Percentiles rank a stretch among this genome's conserved stretches.
Evolutionary conservation across 1,140 invertebrate species (phyloP).

Genomic region (Trichomalopsis sarcophagae): DNA sequence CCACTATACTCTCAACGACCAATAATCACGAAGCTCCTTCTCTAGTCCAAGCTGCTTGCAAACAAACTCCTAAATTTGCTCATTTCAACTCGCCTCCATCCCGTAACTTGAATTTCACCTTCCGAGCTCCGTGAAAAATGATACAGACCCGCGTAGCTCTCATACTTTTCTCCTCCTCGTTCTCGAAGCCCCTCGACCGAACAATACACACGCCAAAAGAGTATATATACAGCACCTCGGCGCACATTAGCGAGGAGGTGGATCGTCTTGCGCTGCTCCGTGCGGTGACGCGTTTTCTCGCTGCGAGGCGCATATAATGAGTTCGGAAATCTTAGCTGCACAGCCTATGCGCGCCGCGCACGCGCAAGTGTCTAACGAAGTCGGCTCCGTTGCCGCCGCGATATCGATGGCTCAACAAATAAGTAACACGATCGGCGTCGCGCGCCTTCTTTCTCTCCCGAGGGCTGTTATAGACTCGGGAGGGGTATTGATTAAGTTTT

Average conservation of each 20-base stretch:
- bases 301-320: conserved; percentile 8
- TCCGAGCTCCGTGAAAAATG: conserved; percentile 3
- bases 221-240: not conserved
- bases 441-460: conserved; percentile 23
- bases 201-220: not conserved
- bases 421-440: conserved; percentile 33
- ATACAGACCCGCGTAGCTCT: conserved; percentile 4
- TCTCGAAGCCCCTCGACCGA: not conserved
- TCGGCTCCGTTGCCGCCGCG: not conserved
- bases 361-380: not conserved
- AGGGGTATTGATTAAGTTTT: not conserved
- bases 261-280: not conserved
- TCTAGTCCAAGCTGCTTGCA: too few species aligned
- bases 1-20: not conserved
- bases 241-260: not conserved
- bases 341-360: not conserved
- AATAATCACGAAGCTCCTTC: not conserved
- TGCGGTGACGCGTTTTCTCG: not conserved
- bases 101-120: not conserved
- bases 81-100: not conserved
- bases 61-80: not conserved
- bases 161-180: not conserved
- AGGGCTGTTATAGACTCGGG: not conserved
- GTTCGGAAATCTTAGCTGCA: conserved; percentile 39
- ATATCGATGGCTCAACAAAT: conserved; percentile 32